Base-by-base conservation (phyloP, 2,113 vertebrate genomes). In the Rallus limicola region DNA sequence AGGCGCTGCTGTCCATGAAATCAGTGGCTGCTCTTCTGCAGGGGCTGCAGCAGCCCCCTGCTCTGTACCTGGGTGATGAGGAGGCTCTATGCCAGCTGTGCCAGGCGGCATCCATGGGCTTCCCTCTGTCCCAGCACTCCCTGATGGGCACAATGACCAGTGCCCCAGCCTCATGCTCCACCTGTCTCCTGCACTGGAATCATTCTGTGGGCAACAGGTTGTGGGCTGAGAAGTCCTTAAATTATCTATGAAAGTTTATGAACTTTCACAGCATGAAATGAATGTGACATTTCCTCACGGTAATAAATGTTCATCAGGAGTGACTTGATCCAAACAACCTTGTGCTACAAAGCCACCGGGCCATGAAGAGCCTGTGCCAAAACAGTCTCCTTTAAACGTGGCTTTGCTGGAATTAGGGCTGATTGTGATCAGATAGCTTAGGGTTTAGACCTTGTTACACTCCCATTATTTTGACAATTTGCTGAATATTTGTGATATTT, bases 361-460 rank as follows among this genome's bases (percentile, higher is more conserved):
- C 95, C 78, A 34, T 96, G 94, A 95, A 97, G 94, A 95, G 55
- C 89, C 86, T 95, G 95, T 91, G 87, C 93, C 96, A 92, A 97
- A 97, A 97, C 82, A 92, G 71, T 92, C 93, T 91, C 77, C 82
- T 90, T 88, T 97, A 81, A 68, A 86, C 2, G 16, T 91, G 91
- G 82, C 82, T 94, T 91, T 94, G 58, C 83, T 77, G 95, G 95
- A 95, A 97, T 97, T 95, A 97, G 67, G 75, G 87, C 52, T 46
- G 52, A 92, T 95, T 86, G 75, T 7, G 24, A 93, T 74, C 0
- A 5, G 75, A 58, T 60, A 33, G 82, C 71, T 63, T 71, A 46
- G 42, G 79, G 15, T 68, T 72, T 70, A 58, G 93, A 79, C 93
- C 74, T 92, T 83, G 72, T 93, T 88, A 44, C 38, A 53, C 42